Evolutionary conservation across 2,888 invertebrate species (phyloP), one percentile per base, ranked within the genome.

Genomic region (Drosophila multiciliata): DNA sequence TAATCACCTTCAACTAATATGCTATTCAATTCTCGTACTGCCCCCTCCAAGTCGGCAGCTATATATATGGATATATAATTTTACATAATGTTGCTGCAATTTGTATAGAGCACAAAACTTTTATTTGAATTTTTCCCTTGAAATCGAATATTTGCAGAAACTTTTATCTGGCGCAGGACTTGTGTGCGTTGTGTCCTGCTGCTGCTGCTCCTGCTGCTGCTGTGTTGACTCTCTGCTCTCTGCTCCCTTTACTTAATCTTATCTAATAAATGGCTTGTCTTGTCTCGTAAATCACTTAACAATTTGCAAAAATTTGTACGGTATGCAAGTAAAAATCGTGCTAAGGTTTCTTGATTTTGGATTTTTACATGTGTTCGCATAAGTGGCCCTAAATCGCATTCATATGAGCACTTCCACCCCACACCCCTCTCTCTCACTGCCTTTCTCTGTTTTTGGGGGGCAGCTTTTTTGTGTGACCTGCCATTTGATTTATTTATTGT

Each of bases 261-360:
- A 89, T 91, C 87, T 90, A 90, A 91, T 81, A 92, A 91, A 92
- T 92, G 89, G 92, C 92, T 91, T 91, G 89, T 89, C 91, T 88
- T 91, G 91, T 92, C 89, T 89, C 92, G 92, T 92, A 92, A 92
- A 92, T 92, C 92, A 92, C 92, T 90, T 90, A 91, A 92, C 92
- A 92, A 92, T 92, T 92, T 92, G 90, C 91, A 89, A 90, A 91
- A 90, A 82, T 36, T 84, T 69, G 38, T 77, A 66, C 65, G 63
- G 64, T 67, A 85, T 69, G 80, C 74, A 75, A 84, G 89, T 89
- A 66, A 72, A 78, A 86, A 82, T 85, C 88, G 80, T 88, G 90
- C 86, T 69, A 85, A 81, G 81, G 89, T 81, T 87, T 66, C 74
- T 68, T 64, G 82, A 82, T 81, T 71, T 73, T 66, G 54, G 64